Evolutionary conservation across 2,888 invertebrate genomes (phyloP).

Genomic region (Drosophila maculinotata): DNA sequence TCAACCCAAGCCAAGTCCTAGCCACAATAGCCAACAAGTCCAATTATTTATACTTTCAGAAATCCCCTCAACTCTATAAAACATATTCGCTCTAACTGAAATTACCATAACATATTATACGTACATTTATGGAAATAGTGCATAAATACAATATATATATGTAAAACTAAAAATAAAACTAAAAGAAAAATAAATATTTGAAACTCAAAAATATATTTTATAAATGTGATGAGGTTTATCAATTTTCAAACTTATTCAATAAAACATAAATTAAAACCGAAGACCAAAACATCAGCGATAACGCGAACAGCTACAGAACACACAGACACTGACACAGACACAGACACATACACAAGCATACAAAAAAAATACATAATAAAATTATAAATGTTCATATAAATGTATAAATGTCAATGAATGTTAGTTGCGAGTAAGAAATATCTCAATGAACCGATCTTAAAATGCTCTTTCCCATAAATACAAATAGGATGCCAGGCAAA

Average conservation of each 20-base stretch:
- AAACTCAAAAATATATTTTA: conserved; percentile 54
- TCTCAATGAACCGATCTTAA: conserved; percentile 4
- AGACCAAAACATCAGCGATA: conserved; percentile 28
- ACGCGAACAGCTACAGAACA: neutral
- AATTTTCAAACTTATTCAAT: conserved; percentile 43
- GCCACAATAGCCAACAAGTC: conserved; percentile 17
- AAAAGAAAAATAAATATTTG: conserved; percentile 8
- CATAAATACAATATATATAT: conserved; percentile 35
- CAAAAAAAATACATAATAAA: neutral
- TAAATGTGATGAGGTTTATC: conserved; percentile 63
- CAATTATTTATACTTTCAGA: neutral
- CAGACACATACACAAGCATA: no score
- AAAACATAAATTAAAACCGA: conserved; percentile 16
- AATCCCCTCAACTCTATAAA: neutral
- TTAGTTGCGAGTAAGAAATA: neutral
- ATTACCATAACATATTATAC: conserved; percentile 15
- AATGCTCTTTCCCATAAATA: conserved; percentile 4
- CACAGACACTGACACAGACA: neutral
- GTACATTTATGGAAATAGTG: conserved; percentile 18
- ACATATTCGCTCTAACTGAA: conserved; percentile 9
- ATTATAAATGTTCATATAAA: conserved; percentile 2
- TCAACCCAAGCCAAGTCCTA: conserved; percentile 43
- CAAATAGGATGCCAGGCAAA: neutral
- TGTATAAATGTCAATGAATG: conserved; percentile 7
- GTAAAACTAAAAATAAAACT: neutral